Base-by-base conservation (phyloP, 2,113 vertebrate species). In the Dinomys branickii region DNA sequence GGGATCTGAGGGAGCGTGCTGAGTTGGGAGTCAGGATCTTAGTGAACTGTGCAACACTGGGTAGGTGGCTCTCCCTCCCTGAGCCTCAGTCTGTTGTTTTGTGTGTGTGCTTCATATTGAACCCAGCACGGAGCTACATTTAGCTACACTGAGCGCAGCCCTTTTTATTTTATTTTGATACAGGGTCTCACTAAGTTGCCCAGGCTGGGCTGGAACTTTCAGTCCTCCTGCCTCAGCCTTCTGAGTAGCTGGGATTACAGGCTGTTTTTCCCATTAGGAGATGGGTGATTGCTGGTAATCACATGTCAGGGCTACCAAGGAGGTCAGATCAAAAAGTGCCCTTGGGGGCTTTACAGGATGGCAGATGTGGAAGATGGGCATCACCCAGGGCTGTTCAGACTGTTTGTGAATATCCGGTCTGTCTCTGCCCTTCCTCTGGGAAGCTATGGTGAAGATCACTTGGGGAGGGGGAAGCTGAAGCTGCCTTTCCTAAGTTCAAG, bases 331-430 rank as follows among this genome's bases (percentile, higher is more conserved):
- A 26, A 30, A 81, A 78, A 44, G 69, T 20, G 73, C 30, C 12
- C 50, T 67, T 61, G 33, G 10, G 38, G 35, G 1, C 26, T 78
- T 47, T 28, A 7, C 2, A 12, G 82, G 71, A 58, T 7, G 5
- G 35, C 10, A 10, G 61, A 33, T 6, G 7, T 0, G 50, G 17
- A n/a, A n/a, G 54, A 26, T 44, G 50, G 17, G 24, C 1, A 20
- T 61, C 28, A 9, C 30, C 28, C 73, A 77, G 73, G 41, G 78
- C 38, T 6, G 69, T 24, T 54, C n/a, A 20, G 38, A 19, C 5
- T 1, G 1, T 56, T 63, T 7, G 14, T 0, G 5, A 22, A 30
- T 7, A 3, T 38, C 16, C 1, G 2, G 30, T 28, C 50, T 38
- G 44, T 47, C 61, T 10, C 3, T 11, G 19, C 33, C 16, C 44